Evolutionary conservation across 2,113 vertebrate genomes (phyloP).

Genomic region (Rhynchomys soricoides): DNA sequence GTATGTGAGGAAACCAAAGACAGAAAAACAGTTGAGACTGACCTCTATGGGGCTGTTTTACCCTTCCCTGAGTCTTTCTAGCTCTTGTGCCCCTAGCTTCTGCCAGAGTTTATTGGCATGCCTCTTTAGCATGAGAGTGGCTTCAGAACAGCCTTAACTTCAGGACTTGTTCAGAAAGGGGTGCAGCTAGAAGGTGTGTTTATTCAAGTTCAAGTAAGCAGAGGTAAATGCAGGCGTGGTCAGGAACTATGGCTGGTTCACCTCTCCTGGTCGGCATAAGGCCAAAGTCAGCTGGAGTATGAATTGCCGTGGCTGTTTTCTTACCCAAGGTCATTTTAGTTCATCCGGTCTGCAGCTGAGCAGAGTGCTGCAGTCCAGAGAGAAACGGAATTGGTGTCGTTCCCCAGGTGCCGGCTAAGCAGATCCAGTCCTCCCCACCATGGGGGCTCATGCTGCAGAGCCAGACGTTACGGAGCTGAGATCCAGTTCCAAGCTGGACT

Average conservation of each 20-base stretch:
- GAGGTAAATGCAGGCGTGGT: conserved; percentile 11
- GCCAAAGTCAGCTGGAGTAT: not conserved
- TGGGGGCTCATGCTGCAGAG: not conserved
- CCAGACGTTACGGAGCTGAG: not conserved
- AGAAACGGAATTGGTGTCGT: not conserved
- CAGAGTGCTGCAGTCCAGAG: not conserved
- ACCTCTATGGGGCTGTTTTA: not conserved
- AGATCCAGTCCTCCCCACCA: not conserved
- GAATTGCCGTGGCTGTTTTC: not conserved
- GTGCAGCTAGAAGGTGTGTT: not conserved
- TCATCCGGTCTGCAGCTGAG: not conserved
- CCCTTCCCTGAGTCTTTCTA: not conserved
- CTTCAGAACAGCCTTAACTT: not conserved
- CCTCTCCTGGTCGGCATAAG: not conserved
- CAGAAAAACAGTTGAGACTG: not conserved
- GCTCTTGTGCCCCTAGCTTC: not conserved
- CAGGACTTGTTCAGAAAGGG: not conserved
- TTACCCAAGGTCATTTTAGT: conserved; percentile 12
- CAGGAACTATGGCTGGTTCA: not conserved
- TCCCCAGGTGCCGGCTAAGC: not conserved
- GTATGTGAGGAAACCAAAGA: not conserved
- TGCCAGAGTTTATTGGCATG: not conserved
- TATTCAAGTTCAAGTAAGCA: not conserved
- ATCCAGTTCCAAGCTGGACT: not conserved
- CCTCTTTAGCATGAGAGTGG: not conserved